Percentiles rank a stretch among this genome's conserved stretches.
phyloP scores from a whole-genome alignment of 2,888 invertebrate genomes.

The Pocota personata region DNA sequence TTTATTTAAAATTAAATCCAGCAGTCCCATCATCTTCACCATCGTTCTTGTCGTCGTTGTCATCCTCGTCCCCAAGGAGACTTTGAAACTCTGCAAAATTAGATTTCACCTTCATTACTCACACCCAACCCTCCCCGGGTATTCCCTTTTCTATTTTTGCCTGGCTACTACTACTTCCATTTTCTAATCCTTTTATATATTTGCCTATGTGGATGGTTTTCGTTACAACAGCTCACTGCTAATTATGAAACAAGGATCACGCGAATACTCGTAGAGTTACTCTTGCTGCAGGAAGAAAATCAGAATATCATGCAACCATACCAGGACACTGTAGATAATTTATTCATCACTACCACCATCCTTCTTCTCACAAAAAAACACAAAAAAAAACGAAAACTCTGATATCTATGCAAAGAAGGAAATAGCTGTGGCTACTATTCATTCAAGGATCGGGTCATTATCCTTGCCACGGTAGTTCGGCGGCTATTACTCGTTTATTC shows the following conservation, averaged over 20 bases:
- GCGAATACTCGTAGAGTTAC: slow-evolving; percentile 13
- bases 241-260: slow-evolving; percentile 53
- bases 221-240: slow-evolving; percentile 5
- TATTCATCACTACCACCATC: slow-evolving; percentile 14
- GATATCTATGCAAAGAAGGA: slow-evolving; percentile 15
- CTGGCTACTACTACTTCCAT: background rate
- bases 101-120: slow-evolving; percentile 15
- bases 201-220: background rate
- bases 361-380: background rate
- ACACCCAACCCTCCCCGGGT: background rate
- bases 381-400: background rate
- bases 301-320: slow-evolving; percentile 6
- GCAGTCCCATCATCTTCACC: background rate
- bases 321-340: slow-evolving; percentile 34
- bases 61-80: slow-evolving; percentile 2
- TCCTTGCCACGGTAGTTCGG: slow-evolving; percentile 41
- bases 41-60: background rate
- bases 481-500: slow-evolving; percentile 53
- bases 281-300: background rate
- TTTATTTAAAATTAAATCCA: slow-evolving; percentile 17
- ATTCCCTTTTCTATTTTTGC: background rate
- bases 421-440: slow-evolving; percentile 2
- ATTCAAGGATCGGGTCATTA: slow-evolving; percentile 39
- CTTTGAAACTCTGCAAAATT: slow-evolving; percentile 16
- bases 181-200: slow-evolving; percentile 27